phyloP scores from a whole-genome alignment of 2,113 vertebrate species.

The Ceyx melanurus region DNA sequence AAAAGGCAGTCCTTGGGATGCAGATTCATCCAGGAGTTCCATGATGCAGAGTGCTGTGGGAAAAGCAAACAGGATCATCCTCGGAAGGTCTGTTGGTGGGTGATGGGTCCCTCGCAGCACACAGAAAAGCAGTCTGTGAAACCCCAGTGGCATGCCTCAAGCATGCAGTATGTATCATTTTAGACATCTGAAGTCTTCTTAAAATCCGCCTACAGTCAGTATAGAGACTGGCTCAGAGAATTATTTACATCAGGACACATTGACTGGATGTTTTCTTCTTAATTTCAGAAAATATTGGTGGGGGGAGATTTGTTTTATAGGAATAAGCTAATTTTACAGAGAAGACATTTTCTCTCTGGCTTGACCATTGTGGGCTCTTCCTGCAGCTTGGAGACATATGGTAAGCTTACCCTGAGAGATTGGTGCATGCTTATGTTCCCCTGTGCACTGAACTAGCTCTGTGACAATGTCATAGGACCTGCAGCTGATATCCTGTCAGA shows the following conservation, averaged over 20 bases:
- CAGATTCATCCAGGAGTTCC: neutral
- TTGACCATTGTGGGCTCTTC: neutral
- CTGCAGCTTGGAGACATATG: neutral
- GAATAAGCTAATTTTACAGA: neutral
- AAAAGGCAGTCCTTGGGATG: neutral
- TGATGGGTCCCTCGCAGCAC: neutral
- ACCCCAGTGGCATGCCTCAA: neutral
- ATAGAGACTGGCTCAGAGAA: neutral
- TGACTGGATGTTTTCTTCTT: neutral
- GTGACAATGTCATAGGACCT: neutral
- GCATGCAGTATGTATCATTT: neutral
- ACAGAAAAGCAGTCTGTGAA: neutral
- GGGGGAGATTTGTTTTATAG: neutral
- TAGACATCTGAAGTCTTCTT: neutral
- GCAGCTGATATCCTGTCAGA: neutral
- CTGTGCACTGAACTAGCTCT: fast-evolving
- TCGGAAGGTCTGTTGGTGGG: neutral
- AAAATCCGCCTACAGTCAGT: neutral
- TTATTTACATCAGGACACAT: neutral
- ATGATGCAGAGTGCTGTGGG: neutral
- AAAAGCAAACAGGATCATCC: neutral
- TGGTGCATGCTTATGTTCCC: fast-evolving
- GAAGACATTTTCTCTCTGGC: neutral
- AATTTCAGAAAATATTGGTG: neutral
- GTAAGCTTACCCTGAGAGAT: neutral